Conservation (phyloP, 1,140 invertebrate genomes). For the Mamestra configurata region DNA sequence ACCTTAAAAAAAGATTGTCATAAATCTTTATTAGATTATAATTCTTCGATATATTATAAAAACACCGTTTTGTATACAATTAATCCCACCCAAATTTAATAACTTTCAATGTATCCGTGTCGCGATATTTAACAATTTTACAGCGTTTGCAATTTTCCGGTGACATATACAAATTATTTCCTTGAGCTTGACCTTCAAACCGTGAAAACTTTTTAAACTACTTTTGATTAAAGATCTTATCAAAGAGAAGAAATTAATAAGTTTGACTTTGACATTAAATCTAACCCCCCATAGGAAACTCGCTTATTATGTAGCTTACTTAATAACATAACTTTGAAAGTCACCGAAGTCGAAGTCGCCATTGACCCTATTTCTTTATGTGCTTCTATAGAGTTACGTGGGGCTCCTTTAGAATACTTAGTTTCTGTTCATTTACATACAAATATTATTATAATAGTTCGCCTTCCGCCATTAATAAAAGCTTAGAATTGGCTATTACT, state of each 20-base stretch:
- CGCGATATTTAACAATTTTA: no score
- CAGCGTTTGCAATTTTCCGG: no score
- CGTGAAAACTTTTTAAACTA: neutral
- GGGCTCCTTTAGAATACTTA: neutral
- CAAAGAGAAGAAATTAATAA: neutral
- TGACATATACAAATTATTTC: no score
- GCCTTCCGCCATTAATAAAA: neutral
- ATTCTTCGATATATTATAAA: no score
- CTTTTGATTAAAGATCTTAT: neutral
- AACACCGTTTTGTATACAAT: no score
- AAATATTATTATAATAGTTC: neutral
- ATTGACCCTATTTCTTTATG: conserved; percentile 1
- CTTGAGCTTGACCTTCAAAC: neutral
- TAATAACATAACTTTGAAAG: neutral
- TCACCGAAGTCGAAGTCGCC: neutral
- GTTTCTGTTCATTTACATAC: conserved; percentile 9
- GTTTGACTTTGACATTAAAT: neutral
- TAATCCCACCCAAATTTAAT: no score
- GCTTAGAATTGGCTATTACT: neutral
- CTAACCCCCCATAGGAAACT: neutral
- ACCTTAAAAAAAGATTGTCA: no score
- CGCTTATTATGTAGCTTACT: neutral
- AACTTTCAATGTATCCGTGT: no score
- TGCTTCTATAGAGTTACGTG: neutral
- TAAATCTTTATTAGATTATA: no score